These are phyloP conservation scores for Pantelozetes paolii DNA, from an alignment of 2,888 invertebrate species.

Conservation along the genomic window DNA sequence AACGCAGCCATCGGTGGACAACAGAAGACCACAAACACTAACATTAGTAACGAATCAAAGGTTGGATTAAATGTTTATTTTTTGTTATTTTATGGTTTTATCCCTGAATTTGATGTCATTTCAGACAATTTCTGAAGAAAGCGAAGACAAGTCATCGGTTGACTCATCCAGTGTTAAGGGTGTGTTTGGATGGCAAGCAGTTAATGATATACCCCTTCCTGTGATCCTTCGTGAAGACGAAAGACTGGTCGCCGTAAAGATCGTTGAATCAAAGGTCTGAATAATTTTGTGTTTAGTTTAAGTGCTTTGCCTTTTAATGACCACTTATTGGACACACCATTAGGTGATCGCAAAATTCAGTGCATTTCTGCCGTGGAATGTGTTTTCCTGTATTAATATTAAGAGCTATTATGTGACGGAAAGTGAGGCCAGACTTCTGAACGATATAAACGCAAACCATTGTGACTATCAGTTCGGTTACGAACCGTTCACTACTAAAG, in stretches of 20 bases:
- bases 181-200: slow-evolving; percentile 82
- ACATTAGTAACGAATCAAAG: neutral
- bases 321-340: slow-evolving; percentile 44
- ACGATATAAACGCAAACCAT: slow-evolving; percentile 87
- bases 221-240: slow-evolving; percentile 77
- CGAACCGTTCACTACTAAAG: slow-evolving; percentile 78
- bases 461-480: slow-evolving; percentile 85
- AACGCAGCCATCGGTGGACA: neutral
- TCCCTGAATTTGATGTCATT: neutral
- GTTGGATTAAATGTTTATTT: neutral
- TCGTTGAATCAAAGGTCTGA: slow-evolving; percentile 78
- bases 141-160: slow-evolving; percentile 45
- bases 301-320: slow-evolving; percentile 47
- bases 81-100: neutral
- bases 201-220: slow-evolving; percentile 69
- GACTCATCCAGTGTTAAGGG: slow-evolving; percentile 56
- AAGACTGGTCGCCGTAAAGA: slow-evolving; percentile 86
- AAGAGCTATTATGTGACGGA: slow-evolving; percentile 89
- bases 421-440: slow-evolving; percentile 78
- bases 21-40: neutral
- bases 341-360: slow-evolving; percentile 72
- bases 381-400: slow-evolving; percentile 84
- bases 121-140: slow-evolving; percentile 15
- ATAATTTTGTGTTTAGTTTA: neutral
- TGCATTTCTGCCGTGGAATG: slow-evolving; percentile 79